These are phyloP conservation scores for Vulpes ferrilata DNA, from an alignment of 2,113 vertebrate species.

Conservation along the genomic window DNA sequence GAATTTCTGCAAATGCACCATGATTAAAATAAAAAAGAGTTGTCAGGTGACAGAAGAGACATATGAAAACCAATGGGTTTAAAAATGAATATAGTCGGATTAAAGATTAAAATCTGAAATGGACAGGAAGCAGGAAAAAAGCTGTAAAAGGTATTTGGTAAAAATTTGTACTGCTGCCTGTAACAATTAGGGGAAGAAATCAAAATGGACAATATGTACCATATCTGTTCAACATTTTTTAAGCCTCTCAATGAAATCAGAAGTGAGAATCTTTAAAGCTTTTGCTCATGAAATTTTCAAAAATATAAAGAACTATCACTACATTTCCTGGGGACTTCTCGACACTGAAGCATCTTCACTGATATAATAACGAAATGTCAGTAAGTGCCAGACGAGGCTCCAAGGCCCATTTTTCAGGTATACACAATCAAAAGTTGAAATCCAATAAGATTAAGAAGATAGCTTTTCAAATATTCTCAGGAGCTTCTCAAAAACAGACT, in stretches of 20 bases:
- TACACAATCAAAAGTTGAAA: slow-evolving; percentile 47
- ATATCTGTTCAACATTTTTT: not conserved
- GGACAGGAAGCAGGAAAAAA: not conserved
- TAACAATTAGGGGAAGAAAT: not conserved
- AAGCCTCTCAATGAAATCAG: not conserved
- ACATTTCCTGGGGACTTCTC: not conserved
- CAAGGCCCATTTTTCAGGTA: not conserved
- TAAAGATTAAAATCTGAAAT: not conserved
- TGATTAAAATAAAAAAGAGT: not conserved
- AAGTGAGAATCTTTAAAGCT: not conserved
- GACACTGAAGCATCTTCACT: not conserved
- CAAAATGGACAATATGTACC: not conserved
- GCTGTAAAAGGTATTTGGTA: not conserved
- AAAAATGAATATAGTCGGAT: not conserved
- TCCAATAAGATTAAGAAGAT: slow-evolving; percentile 38
- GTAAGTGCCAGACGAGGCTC: not conserved
- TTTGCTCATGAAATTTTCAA: not conserved
- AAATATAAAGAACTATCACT: not conserved
- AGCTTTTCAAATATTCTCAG: slow-evolving; percentile 59
- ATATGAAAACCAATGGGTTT: not conserved
- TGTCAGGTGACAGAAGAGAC: not conserved
- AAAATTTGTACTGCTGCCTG: not conserved
- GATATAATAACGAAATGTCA: not conserved
- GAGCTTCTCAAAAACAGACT: slow-evolving; percentile 40
- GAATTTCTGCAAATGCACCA: not conserved